Base-by-base conservation (phyloP, 2,888 invertebrate species). In the Melanophora roralis region DNA sequence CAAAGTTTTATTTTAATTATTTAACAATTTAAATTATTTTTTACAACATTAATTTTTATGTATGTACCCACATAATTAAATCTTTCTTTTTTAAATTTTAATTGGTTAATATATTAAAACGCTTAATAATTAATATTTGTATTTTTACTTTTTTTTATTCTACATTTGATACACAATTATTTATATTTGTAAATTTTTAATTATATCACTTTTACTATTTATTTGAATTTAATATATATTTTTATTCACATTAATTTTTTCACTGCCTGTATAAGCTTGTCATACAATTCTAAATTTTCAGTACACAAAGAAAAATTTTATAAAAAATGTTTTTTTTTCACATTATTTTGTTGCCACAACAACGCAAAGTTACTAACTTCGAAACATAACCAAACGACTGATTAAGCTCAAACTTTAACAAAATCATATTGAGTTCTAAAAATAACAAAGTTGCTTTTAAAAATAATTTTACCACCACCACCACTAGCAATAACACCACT, bases 321-420 rank as follows among this genome's bases (percentile, higher is more conserved):
- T n/a, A n/a, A 27, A 27, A 27, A 5, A 27, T 5, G 6, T 27
- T 27, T 27, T 27, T 5, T n/a, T 60, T 65, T 73, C n/a, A n/a
- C n/a, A n/a, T n/a, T 51, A 60, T 73, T 62, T 27, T 68, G 72
- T 80, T 80, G 57, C 76, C 76, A 76, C 76, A 80, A 80, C 80
- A 80, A 80, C 80, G 57, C 16, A 71, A 43, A 51, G 49, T 73
- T 72, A 76, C 76, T 64, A 57, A 69, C 76, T 80, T 71, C 49
- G 38, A 72, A 74, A 65, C 67, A 67, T 59, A 62, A 53, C 51
- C 76, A 68, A 76, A 34, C 51, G 80, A 80, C 79, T 80, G 76
- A 80, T 68, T 64, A 62, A 80, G 76, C 73, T 80, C 65, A 72
- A 80, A 68, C 64, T 51, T 62, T 62, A 57, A 59, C 19, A 64